Percentiles rank a stretch among this genome's conserved stretches.
Conservation (phyloP, 2,797 vertebrate species). For the Malacoraja senta region DNA sequence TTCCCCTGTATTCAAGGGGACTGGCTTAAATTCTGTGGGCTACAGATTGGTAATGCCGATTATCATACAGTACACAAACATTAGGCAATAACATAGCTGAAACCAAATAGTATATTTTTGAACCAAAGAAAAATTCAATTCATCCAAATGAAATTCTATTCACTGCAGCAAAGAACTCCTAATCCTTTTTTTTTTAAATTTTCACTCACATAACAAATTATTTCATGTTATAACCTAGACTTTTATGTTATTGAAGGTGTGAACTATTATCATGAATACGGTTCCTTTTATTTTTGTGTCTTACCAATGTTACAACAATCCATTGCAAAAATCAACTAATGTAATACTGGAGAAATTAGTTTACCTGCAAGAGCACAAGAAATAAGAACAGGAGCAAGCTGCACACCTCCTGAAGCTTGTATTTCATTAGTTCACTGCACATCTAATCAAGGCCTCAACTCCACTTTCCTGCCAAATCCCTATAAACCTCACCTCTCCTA, state of each 20-base stretch:
- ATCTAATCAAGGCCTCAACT: too few species aligned
- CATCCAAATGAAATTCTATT: background rate
- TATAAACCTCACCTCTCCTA: too few species aligned
- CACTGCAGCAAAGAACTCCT: background rate
- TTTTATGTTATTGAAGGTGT: background rate
- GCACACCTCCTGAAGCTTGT: too few species aligned
- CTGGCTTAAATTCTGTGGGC: conserved; percentile 73
- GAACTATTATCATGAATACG: background rate
- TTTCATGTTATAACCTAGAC: background rate
- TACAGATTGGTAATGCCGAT: conserved; percentile 44
- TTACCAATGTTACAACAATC: too few species aligned
- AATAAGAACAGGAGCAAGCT: too few species aligned
- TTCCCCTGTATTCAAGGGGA: conserved; percentile 72
- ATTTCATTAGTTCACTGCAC: too few species aligned
- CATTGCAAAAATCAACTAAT: background rate
- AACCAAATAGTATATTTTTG: background rate
- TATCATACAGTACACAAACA: conserved; percentile 3
- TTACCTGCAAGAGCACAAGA: too few species aligned
- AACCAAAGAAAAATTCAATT: background rate
- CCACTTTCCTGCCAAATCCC: too few species aligned
- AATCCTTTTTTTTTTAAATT: background rate
- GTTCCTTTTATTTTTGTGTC: background rate
- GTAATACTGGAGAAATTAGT: too few species aligned
- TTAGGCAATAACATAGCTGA: background rate
- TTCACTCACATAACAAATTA: background rate